Evolutionary conservation across 2,113 vertebrate genomes (phyloP), one percentile per base, ranked within the genome.

Genomic region (Triplophysa dalaica): DNA sequence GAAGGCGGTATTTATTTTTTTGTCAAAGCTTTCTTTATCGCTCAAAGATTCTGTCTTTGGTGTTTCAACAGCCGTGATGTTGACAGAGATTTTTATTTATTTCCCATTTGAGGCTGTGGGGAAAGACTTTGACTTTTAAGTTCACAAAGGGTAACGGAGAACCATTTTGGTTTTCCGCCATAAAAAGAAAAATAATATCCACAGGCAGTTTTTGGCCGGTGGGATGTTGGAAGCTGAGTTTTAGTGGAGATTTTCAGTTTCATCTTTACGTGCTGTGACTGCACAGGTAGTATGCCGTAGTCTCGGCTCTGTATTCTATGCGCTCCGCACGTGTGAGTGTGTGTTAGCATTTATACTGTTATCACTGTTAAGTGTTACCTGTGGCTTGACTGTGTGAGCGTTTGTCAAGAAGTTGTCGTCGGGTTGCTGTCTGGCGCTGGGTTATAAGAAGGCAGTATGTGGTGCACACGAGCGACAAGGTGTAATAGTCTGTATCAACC

Each of bases 41-140:
- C 70, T 45, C 41, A 64, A 14, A 70, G 63, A 50, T 19, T 62
- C 29, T 13, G 7, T 54, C 50, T 79, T 75, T 70, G 50, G 60
- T 33, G 63, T 76, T 80, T 69, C 4, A 54, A 61, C 66, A 66
- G 58, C 13, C 66, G 14, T 50, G 78, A 70, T 76, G 67, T 56
- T 82, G 81, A 72, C 81, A 78, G 50, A 82, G 65, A 76, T 76
- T 60, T 65, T 54, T 75, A 79, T 76, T 62, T 75, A 67, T 82
- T 75, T 82, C 58, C 62, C n/a, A 14, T 72, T 75, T 41, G n/a
- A 58, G 48, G 66, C 69, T 65, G 52, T 52, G 48, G 70, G 56
- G 41, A 67, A 60, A 74, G 58, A 56, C 58, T 77, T 76, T 78
- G 58, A 64, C 54, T 68, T 69, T 75, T 70, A 54, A 41, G 67